Evolutionary conservation across 2,797 vertebrate genomes (phyloP).

Genomic region (Acestrorhynchus altus): DNA sequence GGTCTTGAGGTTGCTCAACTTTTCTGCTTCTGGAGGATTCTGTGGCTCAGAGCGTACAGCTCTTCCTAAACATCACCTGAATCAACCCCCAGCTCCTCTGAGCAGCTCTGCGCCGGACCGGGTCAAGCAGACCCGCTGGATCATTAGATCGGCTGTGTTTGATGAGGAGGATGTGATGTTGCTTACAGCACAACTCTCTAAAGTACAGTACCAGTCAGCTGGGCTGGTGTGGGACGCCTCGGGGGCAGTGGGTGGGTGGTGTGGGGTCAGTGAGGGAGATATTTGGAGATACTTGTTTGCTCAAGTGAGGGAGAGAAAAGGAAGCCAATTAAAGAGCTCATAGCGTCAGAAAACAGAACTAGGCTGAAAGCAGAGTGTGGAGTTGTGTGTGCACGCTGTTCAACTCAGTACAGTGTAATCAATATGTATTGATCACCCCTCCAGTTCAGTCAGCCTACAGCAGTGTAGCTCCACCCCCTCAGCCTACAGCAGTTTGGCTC

Average conservation of each 20-base stretch:
- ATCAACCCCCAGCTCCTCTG: background rate
- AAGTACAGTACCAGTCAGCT: conserved; percentile 14
- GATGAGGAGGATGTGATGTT: conserved; percentile 23
- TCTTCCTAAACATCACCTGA: background rate
- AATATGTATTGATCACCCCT: too few relatives aligned
- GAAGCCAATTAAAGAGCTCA: conserved; percentile 24
- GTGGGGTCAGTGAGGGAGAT: too few relatives aligned
- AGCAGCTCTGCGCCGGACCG: conserved; percentile 1
- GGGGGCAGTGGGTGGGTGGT: background rate
- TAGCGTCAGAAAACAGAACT: conserved; percentile 9
- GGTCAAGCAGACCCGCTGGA: conserved; percentile 41
- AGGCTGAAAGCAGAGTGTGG: background rate
- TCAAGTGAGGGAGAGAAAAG: conserved; percentile 16
- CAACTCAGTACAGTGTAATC: too few relatives aligned
- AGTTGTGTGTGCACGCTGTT: background rate
- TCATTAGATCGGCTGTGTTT: conserved; percentile 52
- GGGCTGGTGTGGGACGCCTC: conserved; percentile 18
- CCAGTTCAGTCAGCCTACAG: too few relatives aligned
- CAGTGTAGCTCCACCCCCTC: too few relatives aligned
- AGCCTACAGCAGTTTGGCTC: too few relatives aligned
- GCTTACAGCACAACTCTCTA: background rate
- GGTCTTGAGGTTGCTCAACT: too few relatives aligned
- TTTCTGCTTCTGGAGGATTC: too few relatives aligned
- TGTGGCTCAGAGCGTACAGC: too few relatives aligned
- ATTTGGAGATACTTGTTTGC: conserved; percentile 16